Percentiles rank a stretch among this genome's conserved stretches.
phyloP scores from a whole-genome alignment of 2,888 invertebrate genomes.

The Drosophila leonis region DNA sequence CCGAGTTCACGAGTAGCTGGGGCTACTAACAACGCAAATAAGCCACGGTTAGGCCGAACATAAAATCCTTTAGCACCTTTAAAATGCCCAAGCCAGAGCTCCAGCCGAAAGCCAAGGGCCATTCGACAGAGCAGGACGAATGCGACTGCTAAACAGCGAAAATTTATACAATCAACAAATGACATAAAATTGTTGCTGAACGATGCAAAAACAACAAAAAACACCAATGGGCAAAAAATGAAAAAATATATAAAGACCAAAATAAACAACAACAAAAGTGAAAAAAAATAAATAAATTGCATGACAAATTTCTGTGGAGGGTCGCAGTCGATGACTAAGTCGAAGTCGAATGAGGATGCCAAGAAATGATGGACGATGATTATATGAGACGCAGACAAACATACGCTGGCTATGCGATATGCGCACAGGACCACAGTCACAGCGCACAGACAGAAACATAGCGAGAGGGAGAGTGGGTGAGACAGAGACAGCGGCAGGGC shows the following conservation, averaged over 20 bases:
- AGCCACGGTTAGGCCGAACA: slow-evolving; percentile 78
- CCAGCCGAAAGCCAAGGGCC: slow-evolving; percentile 29
- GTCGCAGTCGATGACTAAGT: slow-evolving; percentile 43
- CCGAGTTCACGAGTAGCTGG: slow-evolving; percentile 62
- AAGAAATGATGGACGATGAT: slow-evolving; percentile 76
- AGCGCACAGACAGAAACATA: neutral
- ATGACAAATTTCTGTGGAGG: slow-evolving; percentile 74
- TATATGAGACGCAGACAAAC: slow-evolving; percentile 50
- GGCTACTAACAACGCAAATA: slow-evolving; percentile 73
- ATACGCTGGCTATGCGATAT: slow-evolving; percentile 7
- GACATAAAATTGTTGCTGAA: slow-evolving; percentile 74
- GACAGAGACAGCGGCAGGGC: slow-evolving; percentile 21
- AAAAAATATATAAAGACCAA: slow-evolving; percentile 9
- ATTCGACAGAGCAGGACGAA: slow-evolving; percentile 23
- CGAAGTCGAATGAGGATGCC: slow-evolving; percentile 45
- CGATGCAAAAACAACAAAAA: slow-evolving; percentile 40
- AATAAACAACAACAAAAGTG: slow-evolving; percentile 10
- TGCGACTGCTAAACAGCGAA: slow-evolving; percentile 71
- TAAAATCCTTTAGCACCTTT: slow-evolving; percentile 82
- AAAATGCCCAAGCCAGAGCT: slow-evolving; percentile 52
- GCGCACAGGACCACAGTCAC: slow-evolving; percentile 31
- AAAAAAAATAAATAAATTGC: slow-evolving; percentile 60
- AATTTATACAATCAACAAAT: slow-evolving; percentile 78
- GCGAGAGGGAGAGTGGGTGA: rapidly evolving
- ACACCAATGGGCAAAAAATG: slow-evolving; percentile 1